These are phyloP conservation scores for Lysandra coridon DNA, from an alignment of 2,888 invertebrate genomes.

Conservation along the genomic window DNA sequence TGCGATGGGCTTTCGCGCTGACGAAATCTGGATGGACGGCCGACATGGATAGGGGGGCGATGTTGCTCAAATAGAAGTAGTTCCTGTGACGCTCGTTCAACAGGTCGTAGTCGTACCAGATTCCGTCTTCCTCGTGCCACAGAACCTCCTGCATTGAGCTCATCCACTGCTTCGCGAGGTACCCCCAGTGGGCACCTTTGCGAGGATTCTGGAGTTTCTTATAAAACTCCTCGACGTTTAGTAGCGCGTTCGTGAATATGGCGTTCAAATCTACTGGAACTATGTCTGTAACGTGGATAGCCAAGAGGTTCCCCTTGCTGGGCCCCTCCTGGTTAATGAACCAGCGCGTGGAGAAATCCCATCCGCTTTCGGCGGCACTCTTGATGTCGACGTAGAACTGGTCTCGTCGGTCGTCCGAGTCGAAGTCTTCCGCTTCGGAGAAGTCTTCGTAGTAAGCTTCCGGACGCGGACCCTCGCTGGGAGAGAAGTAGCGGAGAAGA, in stretches of 20 bases:
- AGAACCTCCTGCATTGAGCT: conserved; percentile 84
- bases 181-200: conserved; percentile 74
- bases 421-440: conserved; percentile 68
- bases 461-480: conserved; percentile 84
- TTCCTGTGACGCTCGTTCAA: conserved; percentile 76
- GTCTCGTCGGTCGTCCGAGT: conserved; percentile 60
- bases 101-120: conserved; percentile 90
- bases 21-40: conserved; percentile 67
- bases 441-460: conserved; percentile 87
- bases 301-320: conserved; percentile 80
- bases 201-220: conserved; percentile 67
- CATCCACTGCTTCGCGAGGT: conserved; percentile 78
- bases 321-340: conserved; percentile 80
- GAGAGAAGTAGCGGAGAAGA: conserved; percentile 81
- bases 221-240: conserved; percentile 82
- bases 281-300: conserved; percentile 83
- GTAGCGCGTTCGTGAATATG: conserved; percentile 85
- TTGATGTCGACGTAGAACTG: conserved; percentile 86
- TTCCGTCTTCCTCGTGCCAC: conserved; percentile 87
- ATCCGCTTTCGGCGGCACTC: conserved; percentile 91
- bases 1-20: conserved; percentile 67
- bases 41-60: conserved; percentile 87
- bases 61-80: conserved; percentile 86
- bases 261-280: conserved; percentile 92
- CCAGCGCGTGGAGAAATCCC: conserved; percentile 94